Percentiles rank a stretch among this genome's conserved stretches.
Conservation (phyloP, 2,797 vertebrate species). For the Cryptoprocta ferox region DNA sequence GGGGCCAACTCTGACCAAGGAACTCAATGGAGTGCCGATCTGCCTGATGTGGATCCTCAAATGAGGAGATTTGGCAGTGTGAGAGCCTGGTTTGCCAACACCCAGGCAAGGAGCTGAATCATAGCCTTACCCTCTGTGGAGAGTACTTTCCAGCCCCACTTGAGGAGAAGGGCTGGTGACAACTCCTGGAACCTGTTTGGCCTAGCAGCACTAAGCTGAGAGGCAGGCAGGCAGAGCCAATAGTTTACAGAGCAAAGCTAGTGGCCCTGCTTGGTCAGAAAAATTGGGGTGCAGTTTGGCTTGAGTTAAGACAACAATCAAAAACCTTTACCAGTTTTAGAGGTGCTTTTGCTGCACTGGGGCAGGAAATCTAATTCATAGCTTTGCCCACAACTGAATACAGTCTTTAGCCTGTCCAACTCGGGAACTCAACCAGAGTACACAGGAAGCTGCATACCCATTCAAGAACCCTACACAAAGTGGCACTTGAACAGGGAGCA, state of each 20-base stretch:
- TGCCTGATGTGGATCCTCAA: background rate
- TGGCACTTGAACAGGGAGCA: background rate
- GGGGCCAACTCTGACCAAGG: too few species aligned
- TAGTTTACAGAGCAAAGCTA: background rate
- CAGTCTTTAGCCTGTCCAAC: background rate
- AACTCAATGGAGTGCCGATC: background rate
- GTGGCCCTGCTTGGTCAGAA: background rate
- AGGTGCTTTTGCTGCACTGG: background rate
- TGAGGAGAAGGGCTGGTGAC: background rate
- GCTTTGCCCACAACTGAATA: background rate
- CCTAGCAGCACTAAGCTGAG: background rate
- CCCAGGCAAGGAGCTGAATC: background rate
- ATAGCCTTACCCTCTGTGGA: background rate
- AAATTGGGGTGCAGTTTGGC: background rate
- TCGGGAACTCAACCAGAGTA: background rate
- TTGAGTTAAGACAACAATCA: background rate
- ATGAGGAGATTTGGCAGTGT: background rate
- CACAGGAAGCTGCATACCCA: background rate
- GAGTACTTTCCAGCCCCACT: background rate
- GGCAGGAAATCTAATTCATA: background rate
- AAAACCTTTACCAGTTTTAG: background rate
- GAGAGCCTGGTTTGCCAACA: background rate
- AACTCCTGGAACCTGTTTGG: background rate
- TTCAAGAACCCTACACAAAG: background rate
- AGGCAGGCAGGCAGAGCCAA: background rate